Evolutionary conservation across 2,113 vertebrate species (phyloP), one percentile per base, ranked within the genome.

Genomic region (Nothoprocta pentlandii): DNA sequence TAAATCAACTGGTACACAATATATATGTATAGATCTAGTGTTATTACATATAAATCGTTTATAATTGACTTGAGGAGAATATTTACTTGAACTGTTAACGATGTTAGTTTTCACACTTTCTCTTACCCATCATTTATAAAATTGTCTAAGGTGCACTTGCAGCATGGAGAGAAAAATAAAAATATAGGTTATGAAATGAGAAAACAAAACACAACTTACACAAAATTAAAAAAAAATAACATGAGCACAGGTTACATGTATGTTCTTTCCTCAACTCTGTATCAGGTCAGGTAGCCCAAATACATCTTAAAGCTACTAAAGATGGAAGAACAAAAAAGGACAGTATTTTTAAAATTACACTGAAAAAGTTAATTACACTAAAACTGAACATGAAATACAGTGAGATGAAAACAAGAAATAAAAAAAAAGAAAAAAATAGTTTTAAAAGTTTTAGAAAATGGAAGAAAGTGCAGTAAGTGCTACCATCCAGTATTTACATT

Each of bases 151-250:
- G 95, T 96, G 98, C 96, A 97, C 97, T 98, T 98, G 98, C 98
- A 97, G 98, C 98, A 98, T 98, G 98, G 96, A 98, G 98, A 96
- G 97, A 98, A 98, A 98, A 98, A 98, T 87, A 97, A 95, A 97
- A 97, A 97, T 77, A 97, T 0, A 92, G 82, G 92, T 97, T 97
- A 97, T 91, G 96, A 97, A 94, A 97, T 96, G 96, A 41, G 78
- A 94, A 97, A 97, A 96, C 10, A 87, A 92, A 93, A 93, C 12
- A 82, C 49, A 86, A 97, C 49, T 82, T 71, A 89, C 8, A 92
- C 58, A 89, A 94, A 94, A 13, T 58, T 10, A 58, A 59, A 88
- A 68, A 28, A 85, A 8, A 49, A 49, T 16, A 92, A 54, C 10
- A 69, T 58, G 36, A 95, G 15, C 34, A 95, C 62, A 85, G 73